Evolutionary conservation across 2,797 vertebrate species (phyloP).

Genomic region (Bufotes viridis): DNA sequence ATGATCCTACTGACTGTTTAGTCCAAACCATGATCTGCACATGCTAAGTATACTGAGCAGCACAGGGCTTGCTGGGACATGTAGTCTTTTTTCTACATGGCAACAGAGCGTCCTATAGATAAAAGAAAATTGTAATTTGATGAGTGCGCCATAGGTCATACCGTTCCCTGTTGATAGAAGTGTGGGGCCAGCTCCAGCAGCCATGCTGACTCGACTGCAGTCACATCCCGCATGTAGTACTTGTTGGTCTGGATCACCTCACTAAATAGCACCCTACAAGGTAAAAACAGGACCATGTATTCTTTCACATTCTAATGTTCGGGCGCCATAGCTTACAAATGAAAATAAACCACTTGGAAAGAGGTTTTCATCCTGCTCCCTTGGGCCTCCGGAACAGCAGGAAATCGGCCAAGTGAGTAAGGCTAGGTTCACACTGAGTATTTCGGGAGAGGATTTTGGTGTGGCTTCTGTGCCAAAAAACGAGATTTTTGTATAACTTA

Average conservation of each 20-base stretch:
- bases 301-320: neutral
- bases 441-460: no score
- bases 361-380: no score
- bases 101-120: neutral
- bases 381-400: no score
- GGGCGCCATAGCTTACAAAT: neutral
- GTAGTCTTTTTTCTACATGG: neutral
- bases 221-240: conserved; percentile 98
- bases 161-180: conserved; percentile 98
- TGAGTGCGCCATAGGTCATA: conserved; percentile 68
- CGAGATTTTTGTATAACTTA: no score
- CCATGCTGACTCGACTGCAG: conserved; percentile 94
- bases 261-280: conserved; percentile 93
- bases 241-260: conserved; percentile 96
- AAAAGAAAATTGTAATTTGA: neutral
- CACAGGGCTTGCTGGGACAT: neutral
- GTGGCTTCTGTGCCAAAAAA: no score
- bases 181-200: conserved; percentile 95
- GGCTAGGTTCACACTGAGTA: no score
- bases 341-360: neutral
- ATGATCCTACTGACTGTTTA: neutral
- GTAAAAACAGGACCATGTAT: neutral
- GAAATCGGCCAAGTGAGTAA: no score
- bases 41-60: neutral
- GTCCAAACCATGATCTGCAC: neutral